Base-by-base conservation (phyloP, 2,113 vertebrate genomes). In the Circaetus cinerascens region DNA sequence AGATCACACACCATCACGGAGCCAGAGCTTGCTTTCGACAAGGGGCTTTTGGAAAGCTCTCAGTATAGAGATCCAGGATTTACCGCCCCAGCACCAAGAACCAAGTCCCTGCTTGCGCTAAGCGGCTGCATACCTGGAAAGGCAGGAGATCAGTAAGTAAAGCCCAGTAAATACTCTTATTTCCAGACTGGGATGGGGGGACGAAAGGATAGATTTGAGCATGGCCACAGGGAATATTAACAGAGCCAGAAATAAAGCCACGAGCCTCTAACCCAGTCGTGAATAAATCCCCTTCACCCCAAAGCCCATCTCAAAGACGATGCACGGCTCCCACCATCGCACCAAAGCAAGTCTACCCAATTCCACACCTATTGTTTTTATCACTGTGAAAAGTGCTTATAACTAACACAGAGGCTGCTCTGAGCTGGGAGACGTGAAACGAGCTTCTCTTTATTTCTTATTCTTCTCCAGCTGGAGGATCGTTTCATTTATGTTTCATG, bases 1-100 rank as follows among this genome's bases (percentile, higher is more conserved):
- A 86, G 68, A 51, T 63, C 55, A 46, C 0, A 1, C 40, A 25
- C 67, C 43, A 41, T 3, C 86, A 34, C 0, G 0, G 25, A 53
- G 64, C 10, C 25, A 27, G 72, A 64, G 75, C 60, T 73, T 48
- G 18, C 72, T 62, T 53, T 60, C 0, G 3, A 78, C 30, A 25
- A 34, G 30, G 48, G 36, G 22, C 27, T 86, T 59, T 90, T 15
- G 77, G 67, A 72, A 53, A 89, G 59, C 45, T 66, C 57, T 36
- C 0, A 4, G 27, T 51, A 17, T 22, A 57, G 78, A 53, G 43
- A 68, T 7, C 4, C 41, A 45, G 60, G 46, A 67, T 90, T 90
- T 71, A 71, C n/a, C 2, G 0, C 21, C 43, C 79, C 2, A 3
- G 25, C 27, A 41, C 25, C 38, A 27, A 15, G 30, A 51, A 4